These are phyloP conservation scores for Euwallacea similis DNA, from an alignment of 1,140 invertebrate species.

Conservation along the genomic window DNA sequence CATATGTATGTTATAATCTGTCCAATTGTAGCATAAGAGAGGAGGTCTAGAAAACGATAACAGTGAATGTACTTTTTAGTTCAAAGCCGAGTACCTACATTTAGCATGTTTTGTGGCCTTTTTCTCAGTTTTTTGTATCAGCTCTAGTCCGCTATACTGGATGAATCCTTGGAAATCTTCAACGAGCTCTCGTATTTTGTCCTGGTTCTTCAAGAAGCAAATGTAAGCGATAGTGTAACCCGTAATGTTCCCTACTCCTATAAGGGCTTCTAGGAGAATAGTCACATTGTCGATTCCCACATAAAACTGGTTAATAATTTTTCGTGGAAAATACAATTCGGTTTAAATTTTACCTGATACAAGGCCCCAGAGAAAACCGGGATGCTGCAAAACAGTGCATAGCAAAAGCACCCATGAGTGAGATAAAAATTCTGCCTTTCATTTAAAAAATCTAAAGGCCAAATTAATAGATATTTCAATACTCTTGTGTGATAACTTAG, in stretches of 20 bases:
- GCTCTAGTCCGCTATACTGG: slow-evolving; percentile 3
- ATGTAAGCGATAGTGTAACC: slow-evolving; percentile 23
- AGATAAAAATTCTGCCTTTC: slow-evolving; percentile 3
- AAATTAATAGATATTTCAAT: slow-evolving; percentile 12
- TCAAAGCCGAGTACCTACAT: slow-evolving; percentile 11
- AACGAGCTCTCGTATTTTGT: slow-evolving; percentile 12
- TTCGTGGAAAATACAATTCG: not conserved
- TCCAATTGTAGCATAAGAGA: slow-evolving; percentile 15
- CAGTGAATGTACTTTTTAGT: too few species aligned
- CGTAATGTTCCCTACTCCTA: slow-evolving; percentile 21
- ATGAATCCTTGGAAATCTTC: slow-evolving; percentile 21
- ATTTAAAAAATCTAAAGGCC: slow-evolving; percentile 3
- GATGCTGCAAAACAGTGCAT: not conserved
- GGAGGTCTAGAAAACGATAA: slow-evolving; percentile 17
- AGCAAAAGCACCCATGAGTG: slow-evolving; percentile 1
- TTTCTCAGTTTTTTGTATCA: slow-evolving; percentile 16
- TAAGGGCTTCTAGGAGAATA: slow-evolving; percentile 19
- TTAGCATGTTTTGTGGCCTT: slow-evolving; percentile 18
- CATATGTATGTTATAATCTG: slow-evolving; percentile 14
- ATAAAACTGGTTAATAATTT: slow-evolving; percentile 9
- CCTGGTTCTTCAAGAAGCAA: slow-evolving; percentile 20
- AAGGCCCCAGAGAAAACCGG: slow-evolving; percentile 1
- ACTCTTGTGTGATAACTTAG: not conserved
- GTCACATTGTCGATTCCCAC: slow-evolving; percentile 20
- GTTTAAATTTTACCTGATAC: slow-evolving; percentile 6